A percentile compares a stretch with the other conserved stretches of the same genome.
These are phyloP conservation scores for Coturnix japonica DNA, from an alignment of 2,113 vertebrate genomes.

Conservation along the genomic window DNA sequence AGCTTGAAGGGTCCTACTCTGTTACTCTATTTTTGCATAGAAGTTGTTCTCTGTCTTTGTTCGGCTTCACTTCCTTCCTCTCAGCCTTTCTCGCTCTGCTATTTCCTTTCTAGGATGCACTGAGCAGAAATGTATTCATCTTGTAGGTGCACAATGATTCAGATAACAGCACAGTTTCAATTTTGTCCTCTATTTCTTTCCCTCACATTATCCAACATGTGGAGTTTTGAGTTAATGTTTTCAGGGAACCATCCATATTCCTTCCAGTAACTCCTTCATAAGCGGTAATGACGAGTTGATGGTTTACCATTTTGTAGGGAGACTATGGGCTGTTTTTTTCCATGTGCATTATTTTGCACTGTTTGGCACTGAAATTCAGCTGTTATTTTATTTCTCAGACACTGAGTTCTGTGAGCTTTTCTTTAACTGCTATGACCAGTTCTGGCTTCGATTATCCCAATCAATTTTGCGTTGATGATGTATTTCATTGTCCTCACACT, in stretches of 20 bases:
- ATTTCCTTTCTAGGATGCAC: fast-evolving
- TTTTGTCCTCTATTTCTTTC: not conserved
- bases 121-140: not conserved
- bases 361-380: not conserved
- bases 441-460: not conserved
- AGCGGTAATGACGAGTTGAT: not conserved
- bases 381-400: not conserved
- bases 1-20: not conserved
- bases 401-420: fast-evolving
- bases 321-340: not conserved
- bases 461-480: not conserved
- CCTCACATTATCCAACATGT: fast-evolving
- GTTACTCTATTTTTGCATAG: not conserved
- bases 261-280: not conserved
- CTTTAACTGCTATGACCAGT: not conserved
- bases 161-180: not conserved
- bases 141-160: not conserved
- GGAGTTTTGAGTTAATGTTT: not conserved
- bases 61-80: not conserved
- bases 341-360: not conserved
- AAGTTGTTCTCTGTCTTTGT: not conserved
- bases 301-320: fast-evolving
- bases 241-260: not conserved
- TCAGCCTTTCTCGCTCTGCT: fast-evolving
- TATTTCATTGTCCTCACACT: not conserved